Conservation (phyloP, 2,888 invertebrate species). For the Clunio marinus region DNA sequence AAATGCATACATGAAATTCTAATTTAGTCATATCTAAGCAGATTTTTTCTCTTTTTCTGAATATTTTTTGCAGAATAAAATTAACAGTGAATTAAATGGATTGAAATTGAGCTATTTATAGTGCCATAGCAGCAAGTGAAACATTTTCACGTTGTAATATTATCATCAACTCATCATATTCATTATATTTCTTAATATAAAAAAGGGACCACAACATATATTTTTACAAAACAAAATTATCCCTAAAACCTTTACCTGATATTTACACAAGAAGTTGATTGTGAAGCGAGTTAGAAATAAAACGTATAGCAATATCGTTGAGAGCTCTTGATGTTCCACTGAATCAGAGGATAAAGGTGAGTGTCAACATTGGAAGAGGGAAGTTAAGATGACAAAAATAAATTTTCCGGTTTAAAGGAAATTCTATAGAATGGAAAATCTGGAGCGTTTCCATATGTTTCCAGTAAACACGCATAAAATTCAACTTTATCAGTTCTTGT, state of each 20-base stretch:
- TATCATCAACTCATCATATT: background rate
- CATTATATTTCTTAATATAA: conserved; percentile 10
- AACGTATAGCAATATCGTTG: background rate
- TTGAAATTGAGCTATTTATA: conserved; percentile 17
- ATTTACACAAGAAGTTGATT: background rate
- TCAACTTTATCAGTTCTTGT: too few relatives aligned
- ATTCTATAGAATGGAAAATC: too few relatives aligned
- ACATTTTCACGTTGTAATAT: too few relatives aligned
- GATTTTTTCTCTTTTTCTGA: background rate
- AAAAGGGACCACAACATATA: conserved; percentile 25
- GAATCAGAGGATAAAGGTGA: conserved; percentile 21
- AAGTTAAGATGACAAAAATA: background rate
- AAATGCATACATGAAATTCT: too few relatives aligned
- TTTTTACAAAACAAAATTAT: conserved; percentile 9
- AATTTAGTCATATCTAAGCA: too few relatives aligned
- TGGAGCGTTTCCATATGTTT: background rate
- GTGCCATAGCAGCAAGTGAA: conserved; percentile 26
- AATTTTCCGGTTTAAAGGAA: background rate
- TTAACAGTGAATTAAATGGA: background rate
- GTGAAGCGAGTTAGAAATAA: conserved; percentile 14
- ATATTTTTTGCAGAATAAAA: background rate
- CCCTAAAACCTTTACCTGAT: background rate
- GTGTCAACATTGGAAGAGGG: background rate
- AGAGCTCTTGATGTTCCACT: background rate
- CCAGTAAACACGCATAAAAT: too few relatives aligned